Percentiles rank a stretch among this genome's conserved stretches.
These are phyloP conservation scores for Olivierus martensii DNA, from an alignment of 1,140 invertebrate genomes.

Conservation along the genomic window DNA sequence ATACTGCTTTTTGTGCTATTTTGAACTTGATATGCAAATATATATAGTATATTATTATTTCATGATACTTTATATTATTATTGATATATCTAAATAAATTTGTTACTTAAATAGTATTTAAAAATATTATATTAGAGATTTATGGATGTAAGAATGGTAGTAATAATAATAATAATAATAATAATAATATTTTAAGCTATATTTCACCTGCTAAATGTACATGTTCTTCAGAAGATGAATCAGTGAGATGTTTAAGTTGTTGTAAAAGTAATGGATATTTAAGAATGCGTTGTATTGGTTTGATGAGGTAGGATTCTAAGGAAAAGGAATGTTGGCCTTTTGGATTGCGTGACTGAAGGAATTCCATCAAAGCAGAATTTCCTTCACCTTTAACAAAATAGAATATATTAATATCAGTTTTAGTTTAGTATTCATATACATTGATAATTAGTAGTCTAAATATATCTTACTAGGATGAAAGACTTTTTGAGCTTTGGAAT, in stretches of 20 bases:
- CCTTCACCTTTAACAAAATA: slow-evolving; percentile 58
- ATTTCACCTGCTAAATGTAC: slow-evolving; percentile 53
- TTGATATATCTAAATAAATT: too few species aligned
- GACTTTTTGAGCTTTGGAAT: slow-evolving; percentile 97
- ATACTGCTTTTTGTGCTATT: too few species aligned
- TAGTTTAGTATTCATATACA: neutral
- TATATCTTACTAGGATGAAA: slow-evolving; percentile 81
- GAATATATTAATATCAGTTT: neutral
- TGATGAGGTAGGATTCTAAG: slow-evolving; percentile 95
- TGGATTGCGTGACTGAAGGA: slow-evolving; percentile 81
- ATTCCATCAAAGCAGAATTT: slow-evolving; percentile 90
- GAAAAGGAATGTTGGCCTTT: slow-evolving; percentile 65
- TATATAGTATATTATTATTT: too few species aligned
- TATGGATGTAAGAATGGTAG: too few species aligned
- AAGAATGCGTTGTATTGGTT: slow-evolving; percentile 95
- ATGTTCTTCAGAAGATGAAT: slow-evolving; percentile 81
- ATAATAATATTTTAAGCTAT: too few species aligned
- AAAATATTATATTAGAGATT: too few species aligned
- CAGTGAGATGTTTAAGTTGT: slow-evolving; percentile 85
- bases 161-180: too few species aligned
- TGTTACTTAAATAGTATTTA: too few species aligned
- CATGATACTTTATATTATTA: too few species aligned
- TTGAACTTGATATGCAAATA: too few species aligned
- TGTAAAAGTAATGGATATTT: slow-evolving; percentile 94
- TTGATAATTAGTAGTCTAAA: too few species aligned